Conservation (phyloP, 1,140 invertebrate species). For the Lasaia peninsularis region DNA sequence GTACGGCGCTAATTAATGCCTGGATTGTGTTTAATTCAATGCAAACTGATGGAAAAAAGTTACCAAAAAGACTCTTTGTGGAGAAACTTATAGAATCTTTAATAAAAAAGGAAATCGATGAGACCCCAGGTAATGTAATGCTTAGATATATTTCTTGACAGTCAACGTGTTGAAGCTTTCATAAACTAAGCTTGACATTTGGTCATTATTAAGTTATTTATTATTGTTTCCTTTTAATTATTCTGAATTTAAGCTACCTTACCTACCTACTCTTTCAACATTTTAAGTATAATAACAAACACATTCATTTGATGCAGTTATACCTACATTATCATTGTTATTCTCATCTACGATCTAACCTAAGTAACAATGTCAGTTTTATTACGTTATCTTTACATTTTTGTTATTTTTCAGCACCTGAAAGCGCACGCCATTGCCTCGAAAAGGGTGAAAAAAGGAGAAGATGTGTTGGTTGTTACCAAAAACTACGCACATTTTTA, state of each 20-base stretch:
- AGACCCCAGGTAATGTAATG: slow-evolving; percentile 20
- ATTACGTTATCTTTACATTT: not conserved
- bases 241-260: slow-evolving; percentile 15
- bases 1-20: slow-evolving; percentile 24
- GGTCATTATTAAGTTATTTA: slow-evolving; percentile 4
- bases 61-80: slow-evolving; percentile 19
- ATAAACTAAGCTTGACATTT: slow-evolving; percentile 4
- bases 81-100: slow-evolving; percentile 25
- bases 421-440: slow-evolving; percentile 19
- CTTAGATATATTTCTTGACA: slow-evolving; percentile 3
- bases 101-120: slow-evolving; percentile 19
- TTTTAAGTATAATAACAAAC: slow-evolving; percentile 12
- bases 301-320: slow-evolving; percentile 3
- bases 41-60: slow-evolving; percentile 17
- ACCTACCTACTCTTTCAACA: slow-evolving; percentile 20
- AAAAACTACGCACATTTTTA: slow-evolving; percentile 30
- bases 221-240: slow-evolving; percentile 2
- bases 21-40: slow-evolving; percentile 27
- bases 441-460: slow-evolving; percentile 27
- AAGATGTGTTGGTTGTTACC: slow-evolving; percentile 27
- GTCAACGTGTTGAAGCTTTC: slow-evolving; percentile 3
- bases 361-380: slow-evolving; percentile 10
- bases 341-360: slow-evolving; percentile 3
- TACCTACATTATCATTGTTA: slow-evolving; percentile 3
- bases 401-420: slow-evolving; percentile 15